Conservation (phyloP, 2,888 invertebrate genomes). For the Theodoxus fluviatilis region DNA sequence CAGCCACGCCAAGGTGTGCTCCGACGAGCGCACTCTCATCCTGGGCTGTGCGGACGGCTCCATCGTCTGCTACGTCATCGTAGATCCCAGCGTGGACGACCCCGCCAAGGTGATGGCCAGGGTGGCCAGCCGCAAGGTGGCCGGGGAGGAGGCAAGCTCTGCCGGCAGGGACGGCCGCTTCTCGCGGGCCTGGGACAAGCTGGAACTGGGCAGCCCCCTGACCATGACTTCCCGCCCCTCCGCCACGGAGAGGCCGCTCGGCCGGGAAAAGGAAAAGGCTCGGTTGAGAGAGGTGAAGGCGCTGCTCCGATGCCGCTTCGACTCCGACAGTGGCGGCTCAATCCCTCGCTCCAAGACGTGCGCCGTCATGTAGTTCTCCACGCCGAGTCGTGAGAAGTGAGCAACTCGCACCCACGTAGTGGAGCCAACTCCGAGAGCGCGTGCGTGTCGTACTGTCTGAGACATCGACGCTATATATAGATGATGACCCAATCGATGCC, state of each 20-base stretch:
- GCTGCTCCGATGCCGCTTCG: constrained; percentile 44
- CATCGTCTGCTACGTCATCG: constrained; percentile 54
- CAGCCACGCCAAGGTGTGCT: constrained; percentile 46
- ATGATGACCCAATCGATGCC: too few species aligned
- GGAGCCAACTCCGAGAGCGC: too few species aligned
- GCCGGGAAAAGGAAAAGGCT: constrained; percentile 45
- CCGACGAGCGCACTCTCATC: constrained; percentile 58
- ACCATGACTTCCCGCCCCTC: constrained; percentile 55
- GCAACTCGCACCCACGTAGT: too few species aligned
- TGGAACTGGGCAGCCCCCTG: constrained; percentile 40
- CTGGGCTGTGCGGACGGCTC: constrained; percentile 61
- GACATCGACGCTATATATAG: too few species aligned
- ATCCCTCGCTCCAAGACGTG: constrained; percentile 15
- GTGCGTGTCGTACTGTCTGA: too few species aligned
- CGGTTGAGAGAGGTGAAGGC: constrained; percentile 48
- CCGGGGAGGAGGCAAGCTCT: not conserved
- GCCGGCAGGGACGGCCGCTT: constrained; percentile 7
- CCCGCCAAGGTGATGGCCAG: constrained; percentile 30
- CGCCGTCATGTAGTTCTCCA: constrained; percentile 47
- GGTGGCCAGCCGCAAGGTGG: constrained; percentile 37
- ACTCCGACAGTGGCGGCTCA: constrained; percentile 42
- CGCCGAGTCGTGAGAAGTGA: too few species aligned
- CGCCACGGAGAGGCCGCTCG: constrained; percentile 38
- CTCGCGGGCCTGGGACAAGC: constrained; percentile 53
- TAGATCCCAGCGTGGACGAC: constrained; percentile 46